phyloP scores from a whole-genome alignment of 1,140 invertebrate genomes.

The Lordiphosa stackelbergi region DNA sequence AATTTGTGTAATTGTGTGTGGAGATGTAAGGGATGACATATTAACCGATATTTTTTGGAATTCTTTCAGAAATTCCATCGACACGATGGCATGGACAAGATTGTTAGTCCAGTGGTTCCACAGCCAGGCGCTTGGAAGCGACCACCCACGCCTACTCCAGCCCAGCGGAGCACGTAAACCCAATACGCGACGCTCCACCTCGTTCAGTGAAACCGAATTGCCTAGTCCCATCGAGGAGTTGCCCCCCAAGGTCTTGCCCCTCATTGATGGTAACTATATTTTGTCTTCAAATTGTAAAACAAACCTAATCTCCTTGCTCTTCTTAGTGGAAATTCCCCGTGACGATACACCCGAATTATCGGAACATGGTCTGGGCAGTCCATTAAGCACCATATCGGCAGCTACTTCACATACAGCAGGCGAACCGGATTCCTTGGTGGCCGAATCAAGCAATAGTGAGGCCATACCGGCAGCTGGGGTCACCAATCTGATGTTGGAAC shows the following conservation, averaged over 20 bases:
- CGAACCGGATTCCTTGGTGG: constrained; percentile 47
- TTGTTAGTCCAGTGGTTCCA: constrained; percentile 93
- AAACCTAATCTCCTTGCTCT: neutral
- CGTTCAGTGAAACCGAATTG: constrained; percentile 68
- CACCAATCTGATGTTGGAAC: constrained; percentile 43
- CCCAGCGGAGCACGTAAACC: constrained; percentile 68
- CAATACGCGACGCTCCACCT: constrained; percentile 64
- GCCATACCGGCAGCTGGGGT: neutral
- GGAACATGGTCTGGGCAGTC: constrained; percentile 56
- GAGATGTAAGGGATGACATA: neutral
- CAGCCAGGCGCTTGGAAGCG: constrained; percentile 89
- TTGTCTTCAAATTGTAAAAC: too few relatives aligned
- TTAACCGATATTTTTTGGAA: neutral
- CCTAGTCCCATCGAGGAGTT: constrained; percentile 66
- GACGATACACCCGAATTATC: constrained; percentile 68
- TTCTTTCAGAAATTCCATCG: constrained; percentile 79
- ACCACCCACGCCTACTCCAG: constrained; percentile 59
- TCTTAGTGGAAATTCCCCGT: constrained; percentile 57
- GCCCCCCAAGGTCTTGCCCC: constrained; percentile 27
- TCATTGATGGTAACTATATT: constrained; percentile 50
- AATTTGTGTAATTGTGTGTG: too few relatives aligned
- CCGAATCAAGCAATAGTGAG: constrained; percentile 1
- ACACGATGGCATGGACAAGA: constrained; percentile 88
- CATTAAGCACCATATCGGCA: constrained; percentile 64
- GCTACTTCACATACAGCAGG: constrained; percentile 65